phyloP scores from a whole-genome alignment of 2,888 invertebrate species.

The Macrophya annulata region DNA sequence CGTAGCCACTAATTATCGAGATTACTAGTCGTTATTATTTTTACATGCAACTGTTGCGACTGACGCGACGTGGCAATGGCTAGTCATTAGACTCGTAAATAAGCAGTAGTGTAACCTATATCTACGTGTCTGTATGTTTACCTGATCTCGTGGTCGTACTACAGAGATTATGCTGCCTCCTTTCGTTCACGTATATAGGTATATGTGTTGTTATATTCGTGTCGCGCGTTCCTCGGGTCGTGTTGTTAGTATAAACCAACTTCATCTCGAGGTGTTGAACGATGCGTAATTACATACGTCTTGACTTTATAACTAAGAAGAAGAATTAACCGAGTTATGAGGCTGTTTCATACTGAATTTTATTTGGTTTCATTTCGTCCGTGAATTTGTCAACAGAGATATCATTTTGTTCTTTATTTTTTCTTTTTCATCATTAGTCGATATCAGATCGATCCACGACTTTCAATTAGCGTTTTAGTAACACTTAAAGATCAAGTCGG shows the following conservation, averaged over 20 bases:
- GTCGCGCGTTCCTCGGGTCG: conserved; percentile 26
- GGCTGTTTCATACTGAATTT: neutral
- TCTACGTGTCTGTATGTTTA: conserved; percentile 1
- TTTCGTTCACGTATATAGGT: conserved; percentile 5
- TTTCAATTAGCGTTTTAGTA: neutral
- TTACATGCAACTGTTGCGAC: conserved; percentile 19
- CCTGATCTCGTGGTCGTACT: conserved; percentile 6
- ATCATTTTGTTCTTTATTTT: too few relatives aligned
- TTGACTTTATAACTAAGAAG: conserved; percentile 43
- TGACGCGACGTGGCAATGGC: conserved; percentile 48
- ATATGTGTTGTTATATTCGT: conserved; percentile 35
- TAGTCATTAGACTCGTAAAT: conserved; percentile 50
- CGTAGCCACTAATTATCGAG: conserved; percentile 29
- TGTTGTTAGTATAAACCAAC: conserved; percentile 28
- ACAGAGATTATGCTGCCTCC: conserved; percentile 16
- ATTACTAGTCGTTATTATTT: conserved; percentile 32
- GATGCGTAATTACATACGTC: conserved; percentile 49
- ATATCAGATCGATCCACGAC: neutral
- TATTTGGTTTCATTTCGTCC: neutral
- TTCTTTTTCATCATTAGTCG: neutral
- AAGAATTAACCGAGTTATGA: conserved; percentile 39
- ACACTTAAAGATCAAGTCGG: neutral
- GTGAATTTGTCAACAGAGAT: neutral
- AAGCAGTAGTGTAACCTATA: conserved; percentile 2
- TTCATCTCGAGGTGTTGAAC: conserved; percentile 49